phyloP scores from a whole-genome alignment of 2,113 vertebrate species.

The Pygoscelis antarcticus region DNA sequence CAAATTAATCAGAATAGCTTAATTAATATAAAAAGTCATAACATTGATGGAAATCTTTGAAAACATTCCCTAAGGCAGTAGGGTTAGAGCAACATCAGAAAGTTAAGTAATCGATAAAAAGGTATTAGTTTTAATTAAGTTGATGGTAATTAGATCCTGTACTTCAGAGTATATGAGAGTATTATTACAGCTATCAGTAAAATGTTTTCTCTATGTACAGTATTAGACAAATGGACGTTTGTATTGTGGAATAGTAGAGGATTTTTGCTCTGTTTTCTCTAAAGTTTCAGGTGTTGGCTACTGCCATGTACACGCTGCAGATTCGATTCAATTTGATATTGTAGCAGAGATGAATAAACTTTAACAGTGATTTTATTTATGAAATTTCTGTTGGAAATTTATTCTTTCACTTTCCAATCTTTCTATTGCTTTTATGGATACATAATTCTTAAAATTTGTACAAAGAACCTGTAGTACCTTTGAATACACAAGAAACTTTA shows the following conservation, averaged over 20 bases:
- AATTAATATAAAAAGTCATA: constrained; percentile 38
- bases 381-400: constrained; percentile 25
- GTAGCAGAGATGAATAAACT: not conserved
- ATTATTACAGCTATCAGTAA: not conserved
- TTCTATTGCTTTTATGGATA: not conserved
- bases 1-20: constrained; percentile 25
- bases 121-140: constrained; percentile 46
- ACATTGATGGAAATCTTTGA: not conserved
- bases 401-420: not conserved
- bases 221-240: not conserved
- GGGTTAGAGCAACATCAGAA: not conserved
- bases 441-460: not conserved
- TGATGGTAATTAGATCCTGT: constrained; percentile 29
- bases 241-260: not conserved
- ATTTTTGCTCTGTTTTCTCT: not conserved
- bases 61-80: constrained; percentile 17
- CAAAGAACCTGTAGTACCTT: not conserved
- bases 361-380: constrained; percentile 23
- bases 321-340: not conserved
- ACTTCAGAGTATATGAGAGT: not conserved
- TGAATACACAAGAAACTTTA: not conserved
- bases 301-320: not conserved
- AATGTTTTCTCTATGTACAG: not conserved
- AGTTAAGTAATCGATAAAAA: constrained; percentile 46
- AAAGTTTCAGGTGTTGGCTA: not conserved